Evolutionary conservation across 2,888 invertebrate species (phyloP).

Genomic region (Tetropium fuscum): DNA sequence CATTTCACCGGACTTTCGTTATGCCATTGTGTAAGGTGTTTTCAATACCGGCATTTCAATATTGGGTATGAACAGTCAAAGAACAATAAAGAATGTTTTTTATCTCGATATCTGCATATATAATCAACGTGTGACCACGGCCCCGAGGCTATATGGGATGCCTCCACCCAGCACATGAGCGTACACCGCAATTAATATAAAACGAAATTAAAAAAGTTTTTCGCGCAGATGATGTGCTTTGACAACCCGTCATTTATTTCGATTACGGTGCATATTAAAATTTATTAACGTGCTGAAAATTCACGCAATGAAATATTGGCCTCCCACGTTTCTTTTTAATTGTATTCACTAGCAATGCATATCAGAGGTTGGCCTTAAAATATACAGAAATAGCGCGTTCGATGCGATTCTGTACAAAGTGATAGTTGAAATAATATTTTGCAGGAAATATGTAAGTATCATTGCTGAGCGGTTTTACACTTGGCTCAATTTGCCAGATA

Average conservation of each 20-base stretch:
- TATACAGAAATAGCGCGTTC: too few species aligned
- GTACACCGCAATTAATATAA: slow-evolving; percentile 56
- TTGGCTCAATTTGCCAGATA: not conserved
- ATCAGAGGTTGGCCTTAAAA: too few species aligned
- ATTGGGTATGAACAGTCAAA: slow-evolving; percentile 40
- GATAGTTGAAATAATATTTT: too few species aligned
- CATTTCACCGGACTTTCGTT: slow-evolving; percentile 36
- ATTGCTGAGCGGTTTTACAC: not conserved
- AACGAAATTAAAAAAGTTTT: slow-evolving; percentile 52
- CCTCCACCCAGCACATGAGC: slow-evolving; percentile 55
- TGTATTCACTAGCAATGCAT: too few species aligned
- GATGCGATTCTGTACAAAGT: too few species aligned
- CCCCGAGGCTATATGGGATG: slow-evolving; percentile 56
- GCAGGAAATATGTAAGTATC: too few species aligned
- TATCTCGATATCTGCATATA: slow-evolving; percentile 56
- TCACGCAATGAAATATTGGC: slow-evolving; percentile 35
- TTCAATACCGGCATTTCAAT: slow-evolving; percentile 43
- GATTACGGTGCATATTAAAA: slow-evolving; percentile 60
- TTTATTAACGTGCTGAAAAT: slow-evolving; percentile 48
- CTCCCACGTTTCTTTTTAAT: slow-evolving; percentile 39
- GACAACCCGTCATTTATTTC: slow-evolving; percentile 61
- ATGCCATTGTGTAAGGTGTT: slow-evolving; percentile 41
- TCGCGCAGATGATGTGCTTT: slow-evolving; percentile 49
- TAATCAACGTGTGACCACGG: slow-evolving; percentile 52
- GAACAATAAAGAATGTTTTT: slow-evolving; percentile 53